Conservation (phyloP, 2,888 invertebrate genomes). For the Kryphioiulus occultus region DNA sequence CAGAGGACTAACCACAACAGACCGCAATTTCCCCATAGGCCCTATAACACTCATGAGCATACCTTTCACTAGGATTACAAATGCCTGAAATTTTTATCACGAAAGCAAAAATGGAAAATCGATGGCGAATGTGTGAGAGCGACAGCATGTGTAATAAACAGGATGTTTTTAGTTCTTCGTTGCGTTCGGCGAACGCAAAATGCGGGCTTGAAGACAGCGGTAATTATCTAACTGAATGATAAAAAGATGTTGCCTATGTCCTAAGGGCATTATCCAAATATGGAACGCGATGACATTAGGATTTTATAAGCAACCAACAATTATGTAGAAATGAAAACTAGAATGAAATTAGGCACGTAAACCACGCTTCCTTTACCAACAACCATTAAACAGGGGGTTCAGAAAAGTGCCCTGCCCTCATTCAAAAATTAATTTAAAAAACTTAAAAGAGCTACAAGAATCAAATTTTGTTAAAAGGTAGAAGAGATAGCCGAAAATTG, state of each 20-base stretch:
- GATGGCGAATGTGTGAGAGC: not conserved
- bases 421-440: no score
- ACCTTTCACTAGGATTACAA: not conserved
- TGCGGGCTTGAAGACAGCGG: not conserved
- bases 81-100: not conserved
- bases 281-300: not conserved
- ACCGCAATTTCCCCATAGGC: not conserved
- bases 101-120: not conserved
- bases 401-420: no score
- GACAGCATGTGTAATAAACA: not conserved
- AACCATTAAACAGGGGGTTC: no score
- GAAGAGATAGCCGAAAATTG: no score
- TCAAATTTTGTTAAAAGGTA: no score
- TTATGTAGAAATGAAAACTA: not conserved
- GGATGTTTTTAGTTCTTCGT: slow-evolving; percentile 14
- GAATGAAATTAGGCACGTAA: no score
- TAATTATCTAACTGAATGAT: slow-evolving; percentile 29
- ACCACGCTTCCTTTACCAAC: no score
- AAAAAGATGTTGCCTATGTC: not conserved
- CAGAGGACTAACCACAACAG: not conserved
- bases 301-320: not conserved
- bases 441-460: no score
- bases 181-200: not conserved
- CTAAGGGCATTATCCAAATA: not conserved
- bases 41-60: not conserved